These are phyloP conservation scores for Glaucidium brasilianum DNA, from an alignment of 2,113 vertebrate genomes.

Conservation along the genomic window DNA sequence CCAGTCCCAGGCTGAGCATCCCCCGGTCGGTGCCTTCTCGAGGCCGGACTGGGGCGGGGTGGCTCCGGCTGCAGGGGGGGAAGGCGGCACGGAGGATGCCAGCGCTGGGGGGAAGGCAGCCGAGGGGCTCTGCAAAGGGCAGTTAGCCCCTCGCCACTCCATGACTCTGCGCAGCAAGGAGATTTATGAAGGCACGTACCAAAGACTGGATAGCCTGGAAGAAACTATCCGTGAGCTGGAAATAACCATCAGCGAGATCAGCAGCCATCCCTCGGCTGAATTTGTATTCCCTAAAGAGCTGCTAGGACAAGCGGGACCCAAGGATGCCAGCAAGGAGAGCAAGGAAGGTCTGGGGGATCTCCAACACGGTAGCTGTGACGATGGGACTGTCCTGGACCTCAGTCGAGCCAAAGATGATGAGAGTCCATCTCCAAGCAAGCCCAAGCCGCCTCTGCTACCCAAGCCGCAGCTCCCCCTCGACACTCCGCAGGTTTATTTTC, in stretches of 20 bases:
- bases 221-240: constrained; percentile 91
- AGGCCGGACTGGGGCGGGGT: neutral
- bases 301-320: neutral
- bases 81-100: neutral
- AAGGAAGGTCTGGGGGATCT: neutral
- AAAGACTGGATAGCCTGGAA: constrained; percentile 87
- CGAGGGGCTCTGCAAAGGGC: neutral
- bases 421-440: neutral
- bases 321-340: neutral
- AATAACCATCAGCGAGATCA: constrained; percentile 84
- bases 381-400: neutral
- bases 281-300: neutral
- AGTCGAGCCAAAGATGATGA: neutral
- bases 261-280: constrained; percentile 57
- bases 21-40: neutral
- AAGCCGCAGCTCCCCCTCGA: constrained; percentile 74
- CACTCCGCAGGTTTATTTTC: constrained; percentile 76
- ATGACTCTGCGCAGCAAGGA: neutral
- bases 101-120: accelerated
- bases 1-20: neutral
- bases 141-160: accelerated
- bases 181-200: constrained; percentile 68
- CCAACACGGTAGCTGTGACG: neutral
- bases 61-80: neutral
- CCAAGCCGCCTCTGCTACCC: constrained; percentile 80